Evolutionary conservation across 37 sponge, comb jelly and placozoan genomes (phyloP).

Genomic region (Tethya wilhelma): DNA sequence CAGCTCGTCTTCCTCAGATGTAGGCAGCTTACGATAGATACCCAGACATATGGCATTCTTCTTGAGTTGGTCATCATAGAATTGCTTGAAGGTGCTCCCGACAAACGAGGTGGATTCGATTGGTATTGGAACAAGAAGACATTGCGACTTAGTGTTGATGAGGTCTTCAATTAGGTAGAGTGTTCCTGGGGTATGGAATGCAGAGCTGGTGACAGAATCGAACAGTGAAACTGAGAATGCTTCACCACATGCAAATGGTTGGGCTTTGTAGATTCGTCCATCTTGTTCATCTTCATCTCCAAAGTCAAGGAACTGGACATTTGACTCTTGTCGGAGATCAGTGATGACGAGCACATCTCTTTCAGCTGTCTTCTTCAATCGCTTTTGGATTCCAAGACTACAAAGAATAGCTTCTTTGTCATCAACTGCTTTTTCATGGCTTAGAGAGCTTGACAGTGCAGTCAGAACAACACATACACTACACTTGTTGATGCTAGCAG

Average conservation of each 20-base stretch:
- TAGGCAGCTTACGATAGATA: slow-evolving; percentile 23
- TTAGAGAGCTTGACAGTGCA: background rate
- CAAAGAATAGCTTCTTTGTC: slow-evolving; percentile 84
- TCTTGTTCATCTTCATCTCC: slow-evolving; percentile 66
- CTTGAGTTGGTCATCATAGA: slow-evolving; percentile 27
- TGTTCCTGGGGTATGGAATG: slow-evolving; percentile 51
- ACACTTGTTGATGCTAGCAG: slow-evolving; percentile 46
- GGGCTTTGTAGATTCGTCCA: slow-evolving; percentile 34
- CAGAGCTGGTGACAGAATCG: slow-evolving; percentile 62
- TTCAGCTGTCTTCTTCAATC: background rate
- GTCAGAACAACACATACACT: slow-evolving; percentile 63
- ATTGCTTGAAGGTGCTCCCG: slow-evolving; percentile 18
- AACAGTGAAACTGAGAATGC: slow-evolving; percentile 65
- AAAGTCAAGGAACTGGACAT: slow-evolving; percentile 82
- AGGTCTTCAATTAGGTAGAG: slow-evolving; percentile 31
- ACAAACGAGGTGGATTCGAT: background rate
- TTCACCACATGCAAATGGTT: slow-evolving; percentile 74
- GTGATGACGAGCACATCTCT: slow-evolving; percentile 49
- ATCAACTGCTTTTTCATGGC: slow-evolving; percentile 37
- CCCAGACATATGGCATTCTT: slow-evolving; percentile 28
- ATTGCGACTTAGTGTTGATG: background rate
- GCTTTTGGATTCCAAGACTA: slow-evolving; percentile 38
- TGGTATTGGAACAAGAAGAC: slow-evolving; percentile 1
- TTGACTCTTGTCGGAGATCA: slow-evolving; percentile 55
- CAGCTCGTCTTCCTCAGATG: no score